Evolutionary conservation across 2,797 vertebrate species (phyloP).

Genomic region (Amniataba percoides): DNA sequence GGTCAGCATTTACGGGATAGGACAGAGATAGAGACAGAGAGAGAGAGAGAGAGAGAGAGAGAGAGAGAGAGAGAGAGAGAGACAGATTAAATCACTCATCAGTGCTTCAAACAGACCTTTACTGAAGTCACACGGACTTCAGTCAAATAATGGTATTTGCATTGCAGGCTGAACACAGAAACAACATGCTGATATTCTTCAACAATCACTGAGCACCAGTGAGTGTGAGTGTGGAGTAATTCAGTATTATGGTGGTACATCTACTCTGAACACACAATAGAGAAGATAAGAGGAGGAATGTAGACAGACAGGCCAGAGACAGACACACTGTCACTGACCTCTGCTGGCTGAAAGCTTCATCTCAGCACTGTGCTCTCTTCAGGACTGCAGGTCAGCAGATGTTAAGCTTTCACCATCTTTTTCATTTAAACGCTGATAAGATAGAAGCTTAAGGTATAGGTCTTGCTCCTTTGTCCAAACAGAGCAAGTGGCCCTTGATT

Average conservation of each 20-base stretch:
- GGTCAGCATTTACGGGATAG: slow-evolving; percentile 57
- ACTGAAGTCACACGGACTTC: slow-evolving; percentile 1
- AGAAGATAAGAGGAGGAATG: background rate
- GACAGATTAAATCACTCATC: slow-evolving; percentile 5
- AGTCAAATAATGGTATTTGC: background rate
- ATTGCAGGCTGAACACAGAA: too few species aligned
- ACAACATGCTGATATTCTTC: too few species aligned
- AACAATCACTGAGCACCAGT: too few species aligned
- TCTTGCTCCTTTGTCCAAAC: background rate
- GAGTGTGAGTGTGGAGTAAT: background rate
- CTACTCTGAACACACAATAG: background rate
- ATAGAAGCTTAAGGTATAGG: background rate
- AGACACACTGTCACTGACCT: background rate
- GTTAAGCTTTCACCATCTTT: too few species aligned
- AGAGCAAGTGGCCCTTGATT: background rate
- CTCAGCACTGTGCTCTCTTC: background rate
- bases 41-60: slow-evolving; percentile 5
- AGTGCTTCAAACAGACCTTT: slow-evolving; percentile 7
- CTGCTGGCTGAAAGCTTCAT: background rate
- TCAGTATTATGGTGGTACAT: background rate
- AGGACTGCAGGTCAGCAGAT: background rate
- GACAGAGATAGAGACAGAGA: background rate
- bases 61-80: slow-evolving; percentile 4
- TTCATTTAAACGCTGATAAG: too few species aligned
- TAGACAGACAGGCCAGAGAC: background rate